Evolutionary conservation across 2,888 invertebrate genomes (phyloP).

Genomic region (Erpobdella octoculata): DNA sequence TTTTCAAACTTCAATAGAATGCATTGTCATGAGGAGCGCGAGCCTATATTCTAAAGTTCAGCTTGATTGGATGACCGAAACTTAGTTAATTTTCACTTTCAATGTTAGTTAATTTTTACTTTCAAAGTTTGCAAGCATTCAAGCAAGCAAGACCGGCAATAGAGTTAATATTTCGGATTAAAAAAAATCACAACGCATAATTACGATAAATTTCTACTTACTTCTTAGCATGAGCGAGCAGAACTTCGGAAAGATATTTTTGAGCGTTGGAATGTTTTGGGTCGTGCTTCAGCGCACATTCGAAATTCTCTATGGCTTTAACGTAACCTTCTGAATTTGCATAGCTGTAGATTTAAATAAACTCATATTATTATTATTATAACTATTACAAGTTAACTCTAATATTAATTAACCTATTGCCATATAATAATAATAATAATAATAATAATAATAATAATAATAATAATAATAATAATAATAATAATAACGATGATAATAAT

Average conservation of each 20-base stretch:
- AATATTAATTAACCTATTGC: not conserved
- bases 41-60: too few species aligned
- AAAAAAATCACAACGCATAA: not conserved
- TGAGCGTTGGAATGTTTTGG: constrained; percentile 83
- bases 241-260: constrained; percentile 84
- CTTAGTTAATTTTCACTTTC: too few species aligned
- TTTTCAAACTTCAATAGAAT: too few species aligned
- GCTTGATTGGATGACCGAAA: too few species aligned
- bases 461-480: not conserved
- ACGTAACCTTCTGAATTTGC: constrained; percentile 87
- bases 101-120: too few species aligned
- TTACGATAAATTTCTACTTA: constrained; percentile 40
- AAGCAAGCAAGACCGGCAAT: too few species aligned
- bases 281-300: constrained; percentile 77
- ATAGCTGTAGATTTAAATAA: constrained; percentile 54
- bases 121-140: too few species aligned
- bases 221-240: constrained; percentile 73
- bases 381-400: not conserved
- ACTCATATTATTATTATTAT: not conserved
- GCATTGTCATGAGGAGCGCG: too few species aligned
- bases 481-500: not conserved
- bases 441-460: constrained; percentile 29
- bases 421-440: not conserved
- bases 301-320: constrained; percentile 87
- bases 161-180: too few species aligned